Conservation (phyloP, 2,113 vertebrate genomes). For the Phalacrocorax carbo region DNA sequence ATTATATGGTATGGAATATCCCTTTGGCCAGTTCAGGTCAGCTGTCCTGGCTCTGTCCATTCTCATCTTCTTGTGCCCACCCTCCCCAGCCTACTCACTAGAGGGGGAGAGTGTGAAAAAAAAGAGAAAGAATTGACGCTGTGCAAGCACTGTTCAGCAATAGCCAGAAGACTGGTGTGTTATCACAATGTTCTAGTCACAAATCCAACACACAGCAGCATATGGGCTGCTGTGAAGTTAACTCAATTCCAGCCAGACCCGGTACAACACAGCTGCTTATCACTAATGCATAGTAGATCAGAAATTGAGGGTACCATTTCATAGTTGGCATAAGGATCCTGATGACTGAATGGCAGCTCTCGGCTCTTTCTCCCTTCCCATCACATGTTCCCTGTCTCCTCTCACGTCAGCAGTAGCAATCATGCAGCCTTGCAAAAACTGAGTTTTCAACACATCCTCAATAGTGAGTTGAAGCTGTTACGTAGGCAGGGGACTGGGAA, state of each 20-base stretch:
- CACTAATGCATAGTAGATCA: neutral
- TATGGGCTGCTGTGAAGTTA: neutral
- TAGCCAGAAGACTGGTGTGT: neutral
- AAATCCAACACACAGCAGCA: neutral
- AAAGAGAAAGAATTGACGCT: neutral
- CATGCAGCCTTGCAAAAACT: neutral
- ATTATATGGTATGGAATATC: neutral
- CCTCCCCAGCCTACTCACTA: neutral
- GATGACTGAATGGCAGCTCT: neutral
- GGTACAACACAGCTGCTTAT: neutral
- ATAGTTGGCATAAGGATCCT: neutral
- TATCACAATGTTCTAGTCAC: neutral
- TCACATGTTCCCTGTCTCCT: neutral
- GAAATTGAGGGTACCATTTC: neutral
- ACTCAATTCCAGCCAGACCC: neutral
- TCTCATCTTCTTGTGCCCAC: neutral
- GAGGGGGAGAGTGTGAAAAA: fast-evolving
- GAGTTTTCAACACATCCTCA: neutral
- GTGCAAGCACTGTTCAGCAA: neutral
- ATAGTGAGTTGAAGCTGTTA: neutral
- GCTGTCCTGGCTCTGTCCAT: neutral
- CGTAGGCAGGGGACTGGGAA: fast-evolving
- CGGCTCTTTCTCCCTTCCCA: neutral
- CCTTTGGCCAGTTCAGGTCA: neutral
- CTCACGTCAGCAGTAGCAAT: neutral